These are phyloP conservation scores for Lynx canadensis DNA, from an alignment of 2,113 vertebrate genomes.

Conservation along the genomic window DNA sequence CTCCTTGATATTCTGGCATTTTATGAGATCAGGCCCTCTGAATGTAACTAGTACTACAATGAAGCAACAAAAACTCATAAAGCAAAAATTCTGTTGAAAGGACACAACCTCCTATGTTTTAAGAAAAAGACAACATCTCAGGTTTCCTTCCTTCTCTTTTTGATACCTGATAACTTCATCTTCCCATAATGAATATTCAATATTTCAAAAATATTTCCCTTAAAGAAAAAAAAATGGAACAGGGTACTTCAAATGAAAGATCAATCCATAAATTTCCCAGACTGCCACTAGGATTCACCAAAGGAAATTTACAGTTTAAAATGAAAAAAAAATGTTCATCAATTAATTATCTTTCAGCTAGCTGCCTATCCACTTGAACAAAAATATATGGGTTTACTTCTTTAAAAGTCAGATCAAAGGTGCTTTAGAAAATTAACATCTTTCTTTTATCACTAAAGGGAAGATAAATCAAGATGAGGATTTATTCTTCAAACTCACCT, in stretches of 20 bases:
- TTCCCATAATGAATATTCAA: neutral
- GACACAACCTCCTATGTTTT: neutral
- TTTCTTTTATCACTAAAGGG: slow-evolving; percentile 17
- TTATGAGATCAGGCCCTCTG: neutral
- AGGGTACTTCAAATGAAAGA: neutral
- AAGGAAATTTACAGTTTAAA: neutral
- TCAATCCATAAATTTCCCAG: neutral
- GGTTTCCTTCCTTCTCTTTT: neutral
- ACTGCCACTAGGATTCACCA: neutral
- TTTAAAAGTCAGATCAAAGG: slow-evolving; percentile 22
- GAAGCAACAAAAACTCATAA: neutral
- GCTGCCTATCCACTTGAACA: neutral
- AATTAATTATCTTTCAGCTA: neutral
- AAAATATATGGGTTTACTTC: neutral
- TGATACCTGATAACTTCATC: neutral
- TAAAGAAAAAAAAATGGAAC: neutral
- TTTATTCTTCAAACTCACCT: neutral
- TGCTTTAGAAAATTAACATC: slow-evolving; percentile 41
- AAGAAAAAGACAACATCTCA: neutral
- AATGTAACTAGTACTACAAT: neutral
- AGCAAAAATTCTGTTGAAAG: neutral
- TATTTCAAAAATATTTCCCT: slow-evolving; percentile 13
- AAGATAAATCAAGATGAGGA: neutral
- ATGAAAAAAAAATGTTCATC: neutral
- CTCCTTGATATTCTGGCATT: slow-evolving; percentile 10